Evolutionary conservation across 1,140 invertebrate species (phyloP).

Genomic region (Nasonia longicornis): DNA sequence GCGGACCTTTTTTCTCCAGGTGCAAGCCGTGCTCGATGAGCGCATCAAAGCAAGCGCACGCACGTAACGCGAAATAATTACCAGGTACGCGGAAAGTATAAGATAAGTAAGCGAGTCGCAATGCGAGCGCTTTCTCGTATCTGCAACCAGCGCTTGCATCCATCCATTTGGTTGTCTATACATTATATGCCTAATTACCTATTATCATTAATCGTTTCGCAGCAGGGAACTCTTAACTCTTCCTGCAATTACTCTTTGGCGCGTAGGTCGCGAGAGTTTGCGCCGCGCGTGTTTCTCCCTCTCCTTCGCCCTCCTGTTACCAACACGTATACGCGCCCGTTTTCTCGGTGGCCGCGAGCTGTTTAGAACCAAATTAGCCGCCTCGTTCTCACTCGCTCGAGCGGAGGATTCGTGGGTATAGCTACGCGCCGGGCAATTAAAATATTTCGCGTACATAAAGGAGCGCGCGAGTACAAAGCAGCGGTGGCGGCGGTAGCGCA

Average conservation of each 20-base stretch:
- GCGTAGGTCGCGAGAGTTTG: conserved; percentile 24
- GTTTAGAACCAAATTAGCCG: conserved; percentile 44
- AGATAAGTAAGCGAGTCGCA: conserved; percentile 3
- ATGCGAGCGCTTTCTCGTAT: background rate
- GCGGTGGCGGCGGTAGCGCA: background rate
- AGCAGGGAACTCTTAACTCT: conserved; percentile 35
- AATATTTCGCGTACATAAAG: conserved; percentile 39
- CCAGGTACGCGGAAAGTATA: conserved; percentile 8
- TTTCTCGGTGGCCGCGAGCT: conserved; percentile 21
- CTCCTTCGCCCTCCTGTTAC: background rate
- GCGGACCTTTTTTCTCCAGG: no score
- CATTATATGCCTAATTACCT: conserved; percentile 37
- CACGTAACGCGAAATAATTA: conserved; percentile 36
- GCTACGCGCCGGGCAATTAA: conserved; percentile 32
- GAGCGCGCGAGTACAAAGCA: conserved; percentile 4
- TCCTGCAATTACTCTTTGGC: conserved; percentile 46
- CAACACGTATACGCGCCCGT: background rate
- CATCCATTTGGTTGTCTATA: background rate
- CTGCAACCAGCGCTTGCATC: no score
- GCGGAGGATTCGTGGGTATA: conserved; percentile 21
- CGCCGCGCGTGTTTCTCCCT: conserved; percentile 4
- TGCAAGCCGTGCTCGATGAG: no score
- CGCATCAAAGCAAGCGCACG: no score
- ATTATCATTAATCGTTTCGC: conserved; percentile 51
- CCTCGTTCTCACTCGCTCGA: conserved; percentile 41